phyloP scores from a whole-genome alignment of 2,888 invertebrate genomes.

The Drosophila paracracens region DNA sequence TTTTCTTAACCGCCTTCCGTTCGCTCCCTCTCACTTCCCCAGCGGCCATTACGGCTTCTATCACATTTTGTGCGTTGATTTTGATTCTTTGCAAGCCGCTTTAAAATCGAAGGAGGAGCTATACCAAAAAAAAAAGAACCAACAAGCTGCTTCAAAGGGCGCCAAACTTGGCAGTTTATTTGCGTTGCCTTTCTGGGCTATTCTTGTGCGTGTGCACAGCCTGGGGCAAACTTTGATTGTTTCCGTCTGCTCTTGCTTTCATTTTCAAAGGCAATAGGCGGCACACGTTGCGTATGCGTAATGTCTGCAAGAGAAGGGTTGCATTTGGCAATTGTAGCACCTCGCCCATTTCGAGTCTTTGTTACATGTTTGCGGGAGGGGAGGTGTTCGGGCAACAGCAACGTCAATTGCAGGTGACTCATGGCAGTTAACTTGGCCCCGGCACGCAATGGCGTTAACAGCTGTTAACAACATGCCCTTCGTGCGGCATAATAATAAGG shows the following conservation, averaged over 20 bases:
- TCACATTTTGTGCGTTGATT: constrained; percentile 39
- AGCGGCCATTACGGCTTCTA: constrained; percentile 45
- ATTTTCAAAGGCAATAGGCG: constrained; percentile 9
- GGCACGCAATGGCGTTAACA: constrained; percentile 70
- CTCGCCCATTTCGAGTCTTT: not conserved
- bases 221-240: constrained; percentile 71
- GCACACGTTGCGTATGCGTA: constrained; percentile 69
- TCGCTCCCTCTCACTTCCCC: not conserved
- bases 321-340: constrained; percentile 32
- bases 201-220: constrained; percentile 14
- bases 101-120: constrained; percentile 46
- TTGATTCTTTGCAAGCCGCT: constrained; percentile 55
- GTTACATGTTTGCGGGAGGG: not conserved
- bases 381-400: not conserved
- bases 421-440: constrained; percentile 58
- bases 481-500: constrained; percentile 77
- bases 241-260: constrained; percentile 42
- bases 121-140: not conserved
- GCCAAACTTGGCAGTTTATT: constrained; percentile 9
- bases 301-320: constrained; percentile 59
- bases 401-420: constrained; percentile 79
- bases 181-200: not conserved
- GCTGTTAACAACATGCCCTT: constrained; percentile 70
- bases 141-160: constrained; percentile 42
- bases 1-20: constrained; percentile 6